phyloP scores from a whole-genome alignment of 2,797 vertebrate genomes.

The Monodelphis domestica region DNA sequence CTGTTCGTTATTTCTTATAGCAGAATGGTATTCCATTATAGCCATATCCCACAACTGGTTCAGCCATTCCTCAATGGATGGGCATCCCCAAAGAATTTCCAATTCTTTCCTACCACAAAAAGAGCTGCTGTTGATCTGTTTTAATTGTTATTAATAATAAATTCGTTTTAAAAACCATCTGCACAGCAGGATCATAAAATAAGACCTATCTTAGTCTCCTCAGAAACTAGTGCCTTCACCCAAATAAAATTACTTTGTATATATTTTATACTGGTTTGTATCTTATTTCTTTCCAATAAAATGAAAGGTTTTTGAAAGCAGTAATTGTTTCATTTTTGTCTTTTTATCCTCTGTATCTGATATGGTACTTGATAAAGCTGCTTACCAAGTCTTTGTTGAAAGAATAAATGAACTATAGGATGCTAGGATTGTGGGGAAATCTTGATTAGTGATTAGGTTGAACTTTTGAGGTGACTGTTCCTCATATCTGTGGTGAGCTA shows the following conservation, averaged over 20 bases:
- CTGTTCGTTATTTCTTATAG: too few relatives aligned
- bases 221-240: neutral
- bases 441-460: neutral
- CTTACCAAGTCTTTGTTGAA: neutral
- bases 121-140: neutral
- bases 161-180: neutral
- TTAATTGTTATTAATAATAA: neutral
- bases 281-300: neutral
- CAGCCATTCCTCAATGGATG: too few relatives aligned
- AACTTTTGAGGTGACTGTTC: neutral
- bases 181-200: neutral
- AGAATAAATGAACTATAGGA: neutral
- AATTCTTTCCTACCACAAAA: too few relatives aligned
- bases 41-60: too few relatives aligned
- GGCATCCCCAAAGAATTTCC: too few relatives aligned
- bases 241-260: neutral
- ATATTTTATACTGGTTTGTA: neutral
- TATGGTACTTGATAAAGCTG: neutral
- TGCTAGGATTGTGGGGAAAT: neutral
- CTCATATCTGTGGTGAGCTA: neutral
- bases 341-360: neutral
- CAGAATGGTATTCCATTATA: too few relatives aligned
- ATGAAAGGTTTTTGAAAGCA: neutral
- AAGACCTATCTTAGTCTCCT: neutral
- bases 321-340: neutral